A percentile compares a stretch with the other conserved stretches of the same genome.
Evolutionary conservation across 1,140 invertebrate species (phyloP).

Genomic region (Heliconius melpomene): DNA sequence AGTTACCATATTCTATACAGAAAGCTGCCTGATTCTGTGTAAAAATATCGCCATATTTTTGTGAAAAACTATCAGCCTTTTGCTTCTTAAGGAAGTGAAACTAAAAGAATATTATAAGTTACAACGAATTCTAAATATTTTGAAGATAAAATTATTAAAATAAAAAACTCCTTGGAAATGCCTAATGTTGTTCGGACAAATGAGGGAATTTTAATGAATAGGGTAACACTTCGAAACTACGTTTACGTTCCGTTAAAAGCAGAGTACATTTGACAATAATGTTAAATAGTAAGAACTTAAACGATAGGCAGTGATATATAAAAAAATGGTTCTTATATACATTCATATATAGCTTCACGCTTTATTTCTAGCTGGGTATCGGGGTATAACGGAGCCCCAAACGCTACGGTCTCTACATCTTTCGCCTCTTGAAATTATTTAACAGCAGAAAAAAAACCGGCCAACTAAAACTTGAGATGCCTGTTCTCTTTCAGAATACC

Average conservation of each 20-base stretch:
- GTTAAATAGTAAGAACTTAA: too few species aligned
- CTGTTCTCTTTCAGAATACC: too few species aligned
- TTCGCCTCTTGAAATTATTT: too few species aligned
- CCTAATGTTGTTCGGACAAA: not conserved
- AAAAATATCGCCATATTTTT: not conserved
- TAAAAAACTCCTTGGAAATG: not conserved
- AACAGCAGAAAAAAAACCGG: too few species aligned
- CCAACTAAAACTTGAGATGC: too few species aligned
- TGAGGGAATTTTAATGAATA: not conserved
- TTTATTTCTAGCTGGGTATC: too few species aligned
- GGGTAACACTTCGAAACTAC: not conserved
- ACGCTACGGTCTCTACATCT: too few species aligned
- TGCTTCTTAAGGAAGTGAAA: not conserved
- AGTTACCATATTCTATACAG: slow-evolving; percentile 9
- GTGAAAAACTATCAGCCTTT: not conserved
- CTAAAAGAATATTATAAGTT: not conserved
- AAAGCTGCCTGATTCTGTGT: slow-evolving; percentile 10
- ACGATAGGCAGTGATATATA: too few species aligned
- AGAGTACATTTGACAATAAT: not conserved
- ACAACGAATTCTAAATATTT: not conserved
- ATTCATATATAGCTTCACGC: too few species aligned
- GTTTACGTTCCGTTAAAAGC: not conserved
- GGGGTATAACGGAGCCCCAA: too few species aligned
- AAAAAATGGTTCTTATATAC: too few species aligned
- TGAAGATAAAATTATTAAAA: not conserved